Conservation (phyloP, 2,113 vertebrate species). For the Phalacrocorax carbo region DNA sequence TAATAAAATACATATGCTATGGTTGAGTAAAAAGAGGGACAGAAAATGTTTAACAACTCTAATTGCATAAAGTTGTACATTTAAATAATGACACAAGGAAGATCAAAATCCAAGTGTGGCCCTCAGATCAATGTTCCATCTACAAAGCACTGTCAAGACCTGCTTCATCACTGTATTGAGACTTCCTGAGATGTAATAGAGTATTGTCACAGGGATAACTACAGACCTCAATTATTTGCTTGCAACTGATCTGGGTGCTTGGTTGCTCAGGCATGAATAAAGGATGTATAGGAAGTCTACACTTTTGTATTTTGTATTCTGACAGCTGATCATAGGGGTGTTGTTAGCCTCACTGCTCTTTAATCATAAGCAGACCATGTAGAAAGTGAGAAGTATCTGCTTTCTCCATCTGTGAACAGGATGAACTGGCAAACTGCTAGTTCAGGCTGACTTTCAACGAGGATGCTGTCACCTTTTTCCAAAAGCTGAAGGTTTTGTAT, state of each 20-base stretch:
- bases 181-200: not conserved
- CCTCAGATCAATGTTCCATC: not conserved
- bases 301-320: not conserved
- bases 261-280: not conserved
- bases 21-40: not conserved
- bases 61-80: not conserved
- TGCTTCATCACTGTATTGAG: constrained; percentile 27
- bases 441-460: not conserved
- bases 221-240: not conserved
- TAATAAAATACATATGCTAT: not conserved
- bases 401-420: not conserved
- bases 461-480: not conserved
- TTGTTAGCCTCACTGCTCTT: not conserved
- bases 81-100: not conserved
- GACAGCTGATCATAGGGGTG: not conserved
- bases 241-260: not conserved
- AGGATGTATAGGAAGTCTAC: not conserved
- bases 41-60: not conserved
- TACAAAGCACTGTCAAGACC: not conserved
- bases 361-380: not conserved
- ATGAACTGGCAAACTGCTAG: not conserved
- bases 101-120: not conserved
- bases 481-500: not conserved
- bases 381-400: not conserved
- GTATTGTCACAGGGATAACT: not conserved